Evolutionary conservation across 2,797 vertebrate genomes (phyloP).

Genomic region (Argya squamiceps): DNA sequence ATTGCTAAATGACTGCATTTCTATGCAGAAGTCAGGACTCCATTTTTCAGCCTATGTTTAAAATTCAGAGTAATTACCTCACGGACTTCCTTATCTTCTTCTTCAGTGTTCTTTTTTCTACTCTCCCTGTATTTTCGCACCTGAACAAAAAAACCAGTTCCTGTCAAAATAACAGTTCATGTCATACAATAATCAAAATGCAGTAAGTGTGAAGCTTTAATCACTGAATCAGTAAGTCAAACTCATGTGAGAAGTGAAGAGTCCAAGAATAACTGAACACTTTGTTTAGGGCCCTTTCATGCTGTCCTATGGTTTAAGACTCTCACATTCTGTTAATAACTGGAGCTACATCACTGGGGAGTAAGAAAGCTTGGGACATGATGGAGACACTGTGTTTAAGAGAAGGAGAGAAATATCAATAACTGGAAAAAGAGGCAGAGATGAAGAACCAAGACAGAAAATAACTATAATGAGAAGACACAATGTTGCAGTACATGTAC

Average conservation of each 20-base stretch:
- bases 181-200: background rate
- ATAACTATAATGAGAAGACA: background rate
- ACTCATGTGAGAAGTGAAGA: background rate
- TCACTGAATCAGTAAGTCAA: background rate
- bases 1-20: background rate
- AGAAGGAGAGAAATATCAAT: background rate
- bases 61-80: slow-evolving; percentile 78
- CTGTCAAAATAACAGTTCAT: background rate
- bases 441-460: background rate
- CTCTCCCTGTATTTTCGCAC: slow-evolving; percentile 87
- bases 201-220: background rate
- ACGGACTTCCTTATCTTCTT: slow-evolving; percentile 91
- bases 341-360: background rate
- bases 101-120: slow-evolving; percentile 85
- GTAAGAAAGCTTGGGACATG: background rate
- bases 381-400: background rate
- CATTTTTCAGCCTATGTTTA: background rate
- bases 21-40: background rate
- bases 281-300: background rate
- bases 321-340: background rate
- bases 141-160: slow-evolving; percentile 66
- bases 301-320: background rate
- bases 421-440: background rate
- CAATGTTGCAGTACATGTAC: background rate
- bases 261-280: background rate